Conservation (phyloP, 2,888 invertebrate species). For the Pachycephus smyrnensis region DNA sequence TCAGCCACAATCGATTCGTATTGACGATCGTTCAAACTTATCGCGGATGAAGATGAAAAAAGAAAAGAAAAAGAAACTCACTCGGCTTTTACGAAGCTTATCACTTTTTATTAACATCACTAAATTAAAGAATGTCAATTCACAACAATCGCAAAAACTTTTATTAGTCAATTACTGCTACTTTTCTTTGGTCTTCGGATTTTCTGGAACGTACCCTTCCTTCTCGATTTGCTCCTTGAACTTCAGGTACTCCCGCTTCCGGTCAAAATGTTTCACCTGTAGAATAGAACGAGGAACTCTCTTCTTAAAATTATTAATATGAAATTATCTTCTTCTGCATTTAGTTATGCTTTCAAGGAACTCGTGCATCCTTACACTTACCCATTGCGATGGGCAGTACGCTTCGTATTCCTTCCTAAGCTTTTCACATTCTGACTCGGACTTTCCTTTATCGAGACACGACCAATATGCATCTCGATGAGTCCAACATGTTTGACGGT, state of each 20-base stretch:
- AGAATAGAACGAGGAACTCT: slow-evolving; percentile 33
- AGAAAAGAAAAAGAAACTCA: neutral
- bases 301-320: slow-evolving; percentile 10
- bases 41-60: neutral
- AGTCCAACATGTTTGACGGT: slow-evolving; percentile 86
- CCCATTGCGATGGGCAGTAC: slow-evolving; percentile 88
- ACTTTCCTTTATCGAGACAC: slow-evolving; percentile 80
- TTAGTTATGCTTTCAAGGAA: neutral
- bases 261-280: slow-evolving; percentile 90
- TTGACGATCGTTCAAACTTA: neutral
- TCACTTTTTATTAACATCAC: slow-evolving; percentile 61
- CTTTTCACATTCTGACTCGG: slow-evolving; percentile 77
- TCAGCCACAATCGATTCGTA: neutral
- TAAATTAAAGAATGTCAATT: slow-evolving; percentile 47
- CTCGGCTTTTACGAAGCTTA: neutral
- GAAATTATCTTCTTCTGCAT: slow-evolving; percentile 15
- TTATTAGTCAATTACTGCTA: slow-evolving; percentile 67
- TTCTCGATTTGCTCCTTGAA: slow-evolving; percentile 90
- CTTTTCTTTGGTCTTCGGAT: slow-evolving; percentile 60
- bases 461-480: slow-evolving; percentile 90
- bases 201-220: slow-evolving; percentile 85
- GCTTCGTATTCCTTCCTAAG: slow-evolving; percentile 81
- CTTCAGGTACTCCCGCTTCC: slow-evolving; percentile 87
- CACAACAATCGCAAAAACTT: slow-evolving; percentile 46
- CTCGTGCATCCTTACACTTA: slow-evolving; percentile 52